Conservation (phyloP, 2,797 vertebrate genomes). For the Borostomias antarcticus region DNA sequence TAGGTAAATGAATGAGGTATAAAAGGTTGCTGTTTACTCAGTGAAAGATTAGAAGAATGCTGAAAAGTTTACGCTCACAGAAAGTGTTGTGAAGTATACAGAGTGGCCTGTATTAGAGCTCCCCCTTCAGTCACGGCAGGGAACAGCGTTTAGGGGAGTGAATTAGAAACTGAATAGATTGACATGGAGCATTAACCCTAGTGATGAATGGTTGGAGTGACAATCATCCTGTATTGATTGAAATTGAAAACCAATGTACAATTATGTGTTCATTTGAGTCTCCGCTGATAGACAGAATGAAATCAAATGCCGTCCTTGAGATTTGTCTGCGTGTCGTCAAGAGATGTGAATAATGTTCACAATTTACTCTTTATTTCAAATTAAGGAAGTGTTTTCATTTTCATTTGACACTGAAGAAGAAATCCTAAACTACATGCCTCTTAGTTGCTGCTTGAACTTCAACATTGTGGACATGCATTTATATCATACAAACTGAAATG, state of each 20-base stretch:
- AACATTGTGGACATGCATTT: no score
- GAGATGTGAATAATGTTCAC: background rate
- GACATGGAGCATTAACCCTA: background rate
- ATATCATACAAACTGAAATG: no score
- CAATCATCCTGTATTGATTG: background rate
- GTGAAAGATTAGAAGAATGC: slow-evolving; percentile 47
- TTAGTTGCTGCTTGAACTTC: background rate
- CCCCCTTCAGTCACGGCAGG: slow-evolving; percentile 81
- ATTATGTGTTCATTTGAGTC: background rate
- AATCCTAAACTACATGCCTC: background rate
- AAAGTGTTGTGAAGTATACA: slow-evolving; percentile 12
- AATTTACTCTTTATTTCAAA: background rate
- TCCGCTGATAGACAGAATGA: background rate
- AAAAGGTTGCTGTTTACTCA: slow-evolving; percentile 12
- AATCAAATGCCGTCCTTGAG: background rate
- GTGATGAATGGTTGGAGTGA: background rate
- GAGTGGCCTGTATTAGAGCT: slow-evolving; percentile 85
- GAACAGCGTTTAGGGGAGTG: slow-evolving; percentile 28
- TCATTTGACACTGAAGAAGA: background rate
- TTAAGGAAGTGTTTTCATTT: no score
- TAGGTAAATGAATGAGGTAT: slow-evolving; percentile 22
- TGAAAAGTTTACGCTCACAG: slow-evolving; percentile 58
- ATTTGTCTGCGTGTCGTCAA: background rate
- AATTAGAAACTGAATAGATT: background rate
- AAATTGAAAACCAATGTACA: background rate